These are phyloP conservation scores for Caenorhabditis imperialis DNA, from an alignment of 2,888 invertebrate species.

Conservation along the genomic window DNA sequence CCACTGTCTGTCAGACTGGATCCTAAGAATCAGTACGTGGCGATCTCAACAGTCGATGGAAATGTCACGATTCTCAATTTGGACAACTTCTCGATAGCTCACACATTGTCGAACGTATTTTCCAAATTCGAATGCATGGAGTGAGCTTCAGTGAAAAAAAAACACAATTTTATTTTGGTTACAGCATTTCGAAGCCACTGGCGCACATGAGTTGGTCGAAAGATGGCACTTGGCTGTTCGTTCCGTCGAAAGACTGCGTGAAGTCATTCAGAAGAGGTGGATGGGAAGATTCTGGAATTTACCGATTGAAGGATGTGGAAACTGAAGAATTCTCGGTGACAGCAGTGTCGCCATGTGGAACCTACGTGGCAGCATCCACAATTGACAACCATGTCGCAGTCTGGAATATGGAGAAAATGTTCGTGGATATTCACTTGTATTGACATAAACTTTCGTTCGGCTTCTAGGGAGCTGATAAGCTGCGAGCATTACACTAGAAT, in stretches of 20 bases:
- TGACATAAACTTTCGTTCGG: no score
- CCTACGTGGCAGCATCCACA: constrained; percentile 51
- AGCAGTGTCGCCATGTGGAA: constrained; percentile 44
- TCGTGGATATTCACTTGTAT: background rate
- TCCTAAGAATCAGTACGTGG: constrained; percentile 44
- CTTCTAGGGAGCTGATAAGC: constrained; percentile 19
- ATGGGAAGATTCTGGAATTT: constrained; percentile 24
- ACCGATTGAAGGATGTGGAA: constrained; percentile 7
- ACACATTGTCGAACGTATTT: constrained; percentile 34
- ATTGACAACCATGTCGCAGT: constrained; percentile 47
- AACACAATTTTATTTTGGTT: background rate
- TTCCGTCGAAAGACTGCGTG: constrained; percentile 48
- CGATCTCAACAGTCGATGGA: constrained; percentile 56
- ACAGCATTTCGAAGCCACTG: constrained; percentile 36
- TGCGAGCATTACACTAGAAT: constrained; percentile 35
- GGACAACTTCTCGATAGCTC: constrained; percentile 16
- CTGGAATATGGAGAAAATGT: constrained; percentile 45
- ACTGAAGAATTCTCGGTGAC: constrained; percentile 15
- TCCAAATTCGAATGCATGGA: constrained; percentile 45
- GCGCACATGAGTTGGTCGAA: constrained; percentile 45
- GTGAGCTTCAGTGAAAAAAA: constrained; percentile 11
- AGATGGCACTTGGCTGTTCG: constrained; percentile 40
- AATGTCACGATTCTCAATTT: constrained; percentile 38
- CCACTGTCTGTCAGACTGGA: constrained; percentile 44
- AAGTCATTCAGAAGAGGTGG: constrained; percentile 17